Evolutionary conservation across 2,113 vertebrate genomes (phyloP).

Genomic region (Saccopteryx leptura): DNA sequence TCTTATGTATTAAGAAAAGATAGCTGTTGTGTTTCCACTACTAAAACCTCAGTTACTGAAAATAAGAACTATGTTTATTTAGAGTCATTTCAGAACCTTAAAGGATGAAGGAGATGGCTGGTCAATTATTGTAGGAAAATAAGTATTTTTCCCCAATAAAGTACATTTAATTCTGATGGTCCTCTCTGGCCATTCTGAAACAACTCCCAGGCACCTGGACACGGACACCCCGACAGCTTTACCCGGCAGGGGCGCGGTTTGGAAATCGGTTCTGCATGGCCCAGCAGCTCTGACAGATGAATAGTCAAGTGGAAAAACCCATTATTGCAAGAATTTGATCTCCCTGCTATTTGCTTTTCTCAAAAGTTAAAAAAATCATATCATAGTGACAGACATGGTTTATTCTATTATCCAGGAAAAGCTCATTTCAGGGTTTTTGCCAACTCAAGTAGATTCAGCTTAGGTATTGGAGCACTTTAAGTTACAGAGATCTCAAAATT

Average conservation of each 20-base stretch:
- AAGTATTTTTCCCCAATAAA: not conserved
- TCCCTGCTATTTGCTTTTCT: constrained; percentile 67
- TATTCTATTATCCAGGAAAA: constrained; percentile 49
- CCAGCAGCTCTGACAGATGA: constrained; percentile 46
- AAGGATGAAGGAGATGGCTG: not conserved
- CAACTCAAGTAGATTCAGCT: constrained; percentile 40
- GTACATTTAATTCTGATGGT: constrained; percentile 66
- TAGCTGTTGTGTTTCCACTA: not conserved
- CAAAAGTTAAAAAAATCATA: constrained; percentile 49
- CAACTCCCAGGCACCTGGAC: constrained; percentile 49
- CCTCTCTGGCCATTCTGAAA: constrained; percentile 69
- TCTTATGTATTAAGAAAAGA: not conserved
- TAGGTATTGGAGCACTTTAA: constrained; percentile 45
- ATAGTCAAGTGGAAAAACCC: constrained; percentile 82
- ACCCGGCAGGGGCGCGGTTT: constrained; percentile 28
- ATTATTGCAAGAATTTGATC: constrained; percentile 79
- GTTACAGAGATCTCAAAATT: constrained; percentile 47
- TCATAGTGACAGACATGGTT: not conserved
- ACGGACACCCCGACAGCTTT: constrained; percentile 66
- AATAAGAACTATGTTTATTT: constrained; percentile 42
- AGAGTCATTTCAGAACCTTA: constrained; percentile 18
- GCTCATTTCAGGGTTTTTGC: constrained; percentile 47
- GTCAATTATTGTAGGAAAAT: constrained; percentile 49
- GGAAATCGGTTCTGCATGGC: constrained; percentile 61
- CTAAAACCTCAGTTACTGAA: constrained; percentile 15